phyloP scores from a whole-genome alignment of 2,888 invertebrate species.

The Drosophila fulvimacula region DNA sequence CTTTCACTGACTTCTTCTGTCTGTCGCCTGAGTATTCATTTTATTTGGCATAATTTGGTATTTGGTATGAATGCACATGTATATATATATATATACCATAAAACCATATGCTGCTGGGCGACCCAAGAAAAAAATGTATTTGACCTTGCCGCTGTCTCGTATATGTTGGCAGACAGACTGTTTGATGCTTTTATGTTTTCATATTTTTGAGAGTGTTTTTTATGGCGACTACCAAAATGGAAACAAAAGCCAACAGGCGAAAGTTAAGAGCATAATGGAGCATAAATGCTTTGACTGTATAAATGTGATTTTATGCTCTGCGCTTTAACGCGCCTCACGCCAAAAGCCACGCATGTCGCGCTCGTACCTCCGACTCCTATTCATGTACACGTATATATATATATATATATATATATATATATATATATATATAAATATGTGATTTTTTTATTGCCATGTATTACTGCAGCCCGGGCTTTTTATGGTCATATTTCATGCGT shows the following conservation, averaged over 20 bases:
- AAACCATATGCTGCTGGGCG: conserved; percentile 29
- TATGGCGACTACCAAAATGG: conserved; percentile 49
- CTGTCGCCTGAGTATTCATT: conserved; percentile 25
- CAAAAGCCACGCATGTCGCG: conserved; percentile 25
- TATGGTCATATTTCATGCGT: conserved; percentile 15
- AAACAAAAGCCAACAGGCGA: conserved; percentile 56
- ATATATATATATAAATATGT: background rate
- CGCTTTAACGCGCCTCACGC: conserved; percentile 50
- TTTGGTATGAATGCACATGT: conserved; percentile 10
- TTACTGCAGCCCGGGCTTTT: conserved; percentile 24
- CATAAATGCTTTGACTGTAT: conserved; percentile 71
- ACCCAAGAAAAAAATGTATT: conserved; percentile 31
- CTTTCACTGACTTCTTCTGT: conserved; percentile 7
- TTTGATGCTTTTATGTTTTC: conserved; percentile 54
- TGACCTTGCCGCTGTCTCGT: conserved; percentile 43
- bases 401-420: background rate
- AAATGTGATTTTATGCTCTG: conserved; percentile 71
- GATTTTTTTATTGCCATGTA: conserved; percentile 3
- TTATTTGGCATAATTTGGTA: conserved; percentile 43
- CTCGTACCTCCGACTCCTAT: background rate
- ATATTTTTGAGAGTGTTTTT: conserved; percentile 56
- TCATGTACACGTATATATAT: background rate
- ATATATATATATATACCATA: conserved; percentile 8
- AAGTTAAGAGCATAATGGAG: conserved; percentile 75
- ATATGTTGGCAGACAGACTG: conserved; percentile 7